Base-by-base conservation (phyloP, 2,888 invertebrate genomes). In the Tromatobia lineatoria region DNA sequence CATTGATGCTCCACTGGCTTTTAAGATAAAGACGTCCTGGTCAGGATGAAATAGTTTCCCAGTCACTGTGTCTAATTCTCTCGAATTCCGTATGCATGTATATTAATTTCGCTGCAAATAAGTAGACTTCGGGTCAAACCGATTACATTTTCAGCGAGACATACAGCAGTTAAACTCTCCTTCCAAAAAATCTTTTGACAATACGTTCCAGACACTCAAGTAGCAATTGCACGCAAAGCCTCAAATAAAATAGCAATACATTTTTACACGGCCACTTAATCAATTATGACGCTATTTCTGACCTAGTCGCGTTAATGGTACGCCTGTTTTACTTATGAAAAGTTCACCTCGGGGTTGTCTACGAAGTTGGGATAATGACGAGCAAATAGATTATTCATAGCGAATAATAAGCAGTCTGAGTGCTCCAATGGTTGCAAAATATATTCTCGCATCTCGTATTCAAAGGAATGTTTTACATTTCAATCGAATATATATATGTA, bases 291-390 rank as follows among this genome's bases (percentile, higher is more conserved):
- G 77, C 70, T 71, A 78, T 86, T 82, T 79, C 79, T 81, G 83
- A 85, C 81, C 83, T 80, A 85, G 77, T 81, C 59, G 52, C 61
- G 75, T 84, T 81, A 82, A 84, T 74, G 66, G 70, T 34, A 23
- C 73, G 80, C 71, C 87, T 82, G 84, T 79, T 88, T 87, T 64
- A 87, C 84, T 88, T 85, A 86, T 85, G 87, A 88, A 86, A 86
- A 88, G 86, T 87, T 86, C 85, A 88, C 87, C 79, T 85, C 87
- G 80, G 87, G 87, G 86, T 85, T 85, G 87, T 85, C 83, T 80
- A 85, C 83, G 52, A 85, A 82, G 84, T 83, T 85, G 76, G 77
- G 85, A 87, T 86, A 87, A 86, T 87, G 82, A 87, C 85, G 80
- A 75, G 76, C 77, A 71, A 82, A 83, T 83, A 85, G 83, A 87